Evolutionary conservation across 2,888 invertebrate genomes (phyloP).

Genomic region (Trypoxylon attenuatum): DNA sequence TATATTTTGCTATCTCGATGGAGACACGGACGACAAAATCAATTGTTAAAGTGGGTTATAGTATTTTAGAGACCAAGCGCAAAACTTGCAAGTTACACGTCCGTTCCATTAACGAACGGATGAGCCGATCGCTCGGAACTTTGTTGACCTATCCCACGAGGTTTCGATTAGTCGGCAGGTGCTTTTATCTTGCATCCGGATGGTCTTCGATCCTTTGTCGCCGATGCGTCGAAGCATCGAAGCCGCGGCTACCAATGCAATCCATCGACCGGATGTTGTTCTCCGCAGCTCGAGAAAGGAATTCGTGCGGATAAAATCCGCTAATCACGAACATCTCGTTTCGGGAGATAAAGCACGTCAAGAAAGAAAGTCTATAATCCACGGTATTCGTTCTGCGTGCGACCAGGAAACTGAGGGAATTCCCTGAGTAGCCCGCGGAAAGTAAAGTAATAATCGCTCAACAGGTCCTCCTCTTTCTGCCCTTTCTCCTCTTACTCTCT

Average conservation of each 20-base stretch:
- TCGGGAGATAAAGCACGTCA: too few species aligned
- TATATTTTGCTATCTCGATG: too few species aligned
- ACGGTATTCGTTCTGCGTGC: background rate
- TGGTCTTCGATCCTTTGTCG: background rate
- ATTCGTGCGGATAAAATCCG: too few species aligned
- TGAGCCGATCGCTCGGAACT: constrained; percentile 3
- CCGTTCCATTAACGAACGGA: constrained; percentile 25
- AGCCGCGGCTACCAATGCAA: too few species aligned
- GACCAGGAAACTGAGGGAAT: constrained; percentile 8
- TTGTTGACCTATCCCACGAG: constrained; percentile 8
- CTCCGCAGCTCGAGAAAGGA: too few species aligned
- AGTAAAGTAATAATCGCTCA: constrained; percentile 45
- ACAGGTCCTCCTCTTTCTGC: constrained; percentile 40
- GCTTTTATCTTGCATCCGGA: constrained; percentile 1
- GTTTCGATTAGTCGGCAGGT: constrained; percentile 6
- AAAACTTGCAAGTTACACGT: constrained; percentile 20
- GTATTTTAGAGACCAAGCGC: background rate
- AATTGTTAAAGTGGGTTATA: background rate
- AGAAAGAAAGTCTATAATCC: too few species aligned
- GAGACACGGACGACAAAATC: too few species aligned
- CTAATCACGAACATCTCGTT: too few species aligned
- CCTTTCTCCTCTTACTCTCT: constrained; percentile 7
- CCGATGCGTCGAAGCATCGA: background rate
- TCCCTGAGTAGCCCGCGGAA: background rate
- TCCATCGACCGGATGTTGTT: too few species aligned